phyloP scores from a whole-genome alignment of 2,888 invertebrate species.

The Eupithecia abbreviata region DNA sequence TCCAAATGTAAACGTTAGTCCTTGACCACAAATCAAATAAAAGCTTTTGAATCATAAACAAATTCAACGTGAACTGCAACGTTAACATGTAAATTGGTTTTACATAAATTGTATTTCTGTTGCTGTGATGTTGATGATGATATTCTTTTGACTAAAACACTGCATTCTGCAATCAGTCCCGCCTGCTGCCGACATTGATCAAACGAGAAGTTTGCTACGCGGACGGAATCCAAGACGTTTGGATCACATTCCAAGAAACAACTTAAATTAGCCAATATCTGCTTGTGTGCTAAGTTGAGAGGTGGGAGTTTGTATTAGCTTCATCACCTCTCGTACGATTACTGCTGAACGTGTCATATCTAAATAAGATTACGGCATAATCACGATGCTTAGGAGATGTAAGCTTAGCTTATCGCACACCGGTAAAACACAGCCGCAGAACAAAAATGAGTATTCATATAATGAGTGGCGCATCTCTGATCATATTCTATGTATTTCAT shows the following conservation, averaged over 20 bases:
- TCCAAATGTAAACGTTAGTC: neutral
- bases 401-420: too few species aligned
- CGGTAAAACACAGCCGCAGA: too few species aligned
- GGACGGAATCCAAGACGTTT: neutral
- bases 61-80: neutral
- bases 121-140: neutral
- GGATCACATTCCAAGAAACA: neutral
- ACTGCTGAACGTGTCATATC: neutral
- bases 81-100: neutral
- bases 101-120: neutral
- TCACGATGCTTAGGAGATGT: neutral
- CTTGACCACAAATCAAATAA: neutral
- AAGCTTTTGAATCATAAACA: neutral
- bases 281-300: neutral
- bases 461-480: too few species aligned
- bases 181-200: neutral
- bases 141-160: neutral
- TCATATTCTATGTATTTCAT: too few species aligned
- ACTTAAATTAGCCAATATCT: neutral
- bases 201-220: neutral
- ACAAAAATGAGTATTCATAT: too few species aligned
- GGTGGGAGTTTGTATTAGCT: neutral
- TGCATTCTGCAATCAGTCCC: constrained; percentile 1
- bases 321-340: neutral
- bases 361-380: neutral